These are phyloP conservation scores for Ridgeia piscesae DNA, from an alignment of 1,140 invertebrate genomes.

Conservation along the genomic window DNA sequence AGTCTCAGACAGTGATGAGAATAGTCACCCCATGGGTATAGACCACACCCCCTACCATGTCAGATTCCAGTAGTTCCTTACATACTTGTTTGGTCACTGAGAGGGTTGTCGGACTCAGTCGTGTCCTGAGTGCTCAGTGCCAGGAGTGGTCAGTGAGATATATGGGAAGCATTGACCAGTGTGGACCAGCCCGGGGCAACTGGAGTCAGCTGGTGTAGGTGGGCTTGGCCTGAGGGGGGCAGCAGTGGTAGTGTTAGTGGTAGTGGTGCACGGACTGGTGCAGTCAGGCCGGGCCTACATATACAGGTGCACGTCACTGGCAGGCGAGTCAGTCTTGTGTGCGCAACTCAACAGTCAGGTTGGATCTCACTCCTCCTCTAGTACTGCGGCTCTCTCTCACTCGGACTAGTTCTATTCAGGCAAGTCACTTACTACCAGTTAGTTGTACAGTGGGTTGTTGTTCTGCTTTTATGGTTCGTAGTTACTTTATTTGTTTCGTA, in stretches of 20 bases:
- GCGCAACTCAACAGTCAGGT: neutral
- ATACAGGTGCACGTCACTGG: neutral
- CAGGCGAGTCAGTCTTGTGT: neutral
- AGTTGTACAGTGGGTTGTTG: neutral
- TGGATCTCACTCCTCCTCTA: neutral
- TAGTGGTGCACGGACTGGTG: too few species aligned
- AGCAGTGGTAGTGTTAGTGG: neutral
- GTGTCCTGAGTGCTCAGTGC: neutral
- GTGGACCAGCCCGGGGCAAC: neutral
- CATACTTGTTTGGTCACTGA: neutral
- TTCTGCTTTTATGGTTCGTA: neutral
- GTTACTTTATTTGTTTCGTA: neutral
- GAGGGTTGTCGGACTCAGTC: neutral
- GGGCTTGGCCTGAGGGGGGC: neutral
- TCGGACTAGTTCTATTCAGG: neutral
- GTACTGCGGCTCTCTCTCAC: neutral
- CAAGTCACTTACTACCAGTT: neutral
- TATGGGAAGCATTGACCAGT: neutral
- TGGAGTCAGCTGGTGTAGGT: neutral
- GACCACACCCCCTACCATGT: neutral
- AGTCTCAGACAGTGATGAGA: too few species aligned
- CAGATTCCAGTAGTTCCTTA: neutral
- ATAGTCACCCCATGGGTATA: too few species aligned
- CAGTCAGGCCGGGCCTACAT: neutral
- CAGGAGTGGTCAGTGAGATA: neutral